Conservation (phyloP, 2,888 invertebrate genomes). For the Sericinus montela region DNA sequence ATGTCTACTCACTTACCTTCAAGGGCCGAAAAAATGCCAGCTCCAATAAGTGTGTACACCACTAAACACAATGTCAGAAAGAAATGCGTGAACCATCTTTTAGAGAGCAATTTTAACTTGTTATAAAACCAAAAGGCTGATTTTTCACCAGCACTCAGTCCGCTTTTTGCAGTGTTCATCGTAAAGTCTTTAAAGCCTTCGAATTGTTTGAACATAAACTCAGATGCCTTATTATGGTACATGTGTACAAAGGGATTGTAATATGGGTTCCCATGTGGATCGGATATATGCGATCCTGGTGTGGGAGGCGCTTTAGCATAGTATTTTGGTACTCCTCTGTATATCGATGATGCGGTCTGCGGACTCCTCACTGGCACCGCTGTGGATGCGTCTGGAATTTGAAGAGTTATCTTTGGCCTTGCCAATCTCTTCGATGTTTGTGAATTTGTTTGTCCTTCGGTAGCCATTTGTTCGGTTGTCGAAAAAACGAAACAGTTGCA, state of each 20-base stretch:
- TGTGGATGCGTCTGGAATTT: conserved; percentile 53
- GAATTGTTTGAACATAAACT: conserved; percentile 89
- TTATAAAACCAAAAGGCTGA: conserved; percentile 89
- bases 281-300: conserved; percentile 54
- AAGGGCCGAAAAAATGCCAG: conserved; percentile 86
- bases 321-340: conserved; percentile 38
- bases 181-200: conserved; percentile 89
- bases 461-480: conserved; percentile 31
- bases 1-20: conserved; percentile 81
- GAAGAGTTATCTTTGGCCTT: conserved; percentile 66
- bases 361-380: conserved; percentile 43
- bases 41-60: conserved; percentile 90
- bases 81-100: conserved; percentile 93
- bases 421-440: conserved; percentile 56
- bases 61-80: conserved; percentile 88
- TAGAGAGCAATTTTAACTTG: conserved; percentile 87
- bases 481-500: not conserved
- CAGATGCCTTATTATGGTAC: conserved; percentile 84
- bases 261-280: conserved; percentile 54
- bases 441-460: conserved; percentile 38
- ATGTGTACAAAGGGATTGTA: conserved; percentile 65
- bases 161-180: conserved; percentile 84
- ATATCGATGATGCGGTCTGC: conserved; percentile 40
- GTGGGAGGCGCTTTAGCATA: conserved; percentile 44
- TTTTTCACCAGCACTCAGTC: conserved; percentile 91